Percentiles rank a stretch among this genome's conserved stretches.
Conservation (phyloP, 2,797 vertebrate species). For the Alauda arvensis region DNA sequence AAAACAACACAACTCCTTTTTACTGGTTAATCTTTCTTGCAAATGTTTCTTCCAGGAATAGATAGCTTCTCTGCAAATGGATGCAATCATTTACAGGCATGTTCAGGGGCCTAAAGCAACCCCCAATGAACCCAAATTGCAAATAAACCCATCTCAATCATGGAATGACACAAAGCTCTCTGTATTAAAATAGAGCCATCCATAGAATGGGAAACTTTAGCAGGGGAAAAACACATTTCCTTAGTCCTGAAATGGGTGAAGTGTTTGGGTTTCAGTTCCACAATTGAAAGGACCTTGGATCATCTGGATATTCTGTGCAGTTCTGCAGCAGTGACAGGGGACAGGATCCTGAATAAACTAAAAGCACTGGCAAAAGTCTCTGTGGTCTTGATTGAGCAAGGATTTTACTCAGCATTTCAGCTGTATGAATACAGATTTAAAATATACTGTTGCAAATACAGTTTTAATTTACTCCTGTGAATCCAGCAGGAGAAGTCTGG, state of each 20-base stretch:
- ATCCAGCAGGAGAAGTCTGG: not conserved
- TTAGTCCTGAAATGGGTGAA: not conserved
- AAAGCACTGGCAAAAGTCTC: not conserved
- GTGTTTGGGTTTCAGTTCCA: not conserved
- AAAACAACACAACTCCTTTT: not conserved
- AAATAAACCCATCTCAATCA: not conserved
- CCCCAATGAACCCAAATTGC: not conserved
- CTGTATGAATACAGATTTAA: not conserved
- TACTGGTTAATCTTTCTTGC: not conserved
- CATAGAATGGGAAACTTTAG: not conserved
- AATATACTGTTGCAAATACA: not conserved
- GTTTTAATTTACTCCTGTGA: not conserved
- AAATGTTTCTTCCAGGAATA: not conserved
- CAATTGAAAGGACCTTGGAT: not conserved
- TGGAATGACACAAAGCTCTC: not conserved
- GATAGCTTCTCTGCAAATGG: not conserved
- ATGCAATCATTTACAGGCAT: not conserved
- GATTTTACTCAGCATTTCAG: not conserved
- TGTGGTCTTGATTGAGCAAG: not conserved
- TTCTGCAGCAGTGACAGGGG: not conserved
- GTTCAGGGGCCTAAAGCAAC: not conserved
- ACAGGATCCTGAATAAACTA: not conserved
- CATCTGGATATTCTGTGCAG: not conserved
- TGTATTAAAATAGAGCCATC: not conserved
- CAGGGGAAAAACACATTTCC: not conserved